Evolutionary conservation across 2,888 invertebrate species (phyloP).

Genomic region (Lasioglossum pauxillum): DNA sequence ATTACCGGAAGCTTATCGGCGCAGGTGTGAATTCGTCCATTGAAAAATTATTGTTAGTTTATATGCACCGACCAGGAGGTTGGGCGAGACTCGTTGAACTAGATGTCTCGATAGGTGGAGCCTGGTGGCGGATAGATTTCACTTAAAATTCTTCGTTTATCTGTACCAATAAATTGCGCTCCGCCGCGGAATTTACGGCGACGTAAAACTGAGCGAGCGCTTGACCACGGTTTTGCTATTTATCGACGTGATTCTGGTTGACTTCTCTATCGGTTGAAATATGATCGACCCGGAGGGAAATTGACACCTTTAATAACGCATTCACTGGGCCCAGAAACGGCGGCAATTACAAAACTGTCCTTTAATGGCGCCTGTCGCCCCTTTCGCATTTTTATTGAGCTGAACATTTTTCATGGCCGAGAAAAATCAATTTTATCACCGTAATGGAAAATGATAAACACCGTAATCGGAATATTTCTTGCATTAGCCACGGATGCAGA

Average conservation of each 20-base stretch:
- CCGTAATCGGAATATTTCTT: not conserved
- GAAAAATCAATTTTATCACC: not conserved
- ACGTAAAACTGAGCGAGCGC: not conserved
- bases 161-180: constrained; percentile 37
- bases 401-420: not conserved
- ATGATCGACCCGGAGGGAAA: not conserved
- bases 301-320: not conserved
- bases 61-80: constrained; percentile 8
- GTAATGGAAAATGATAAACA: not conserved
- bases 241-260: constrained; percentile 1
- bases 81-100: constrained; percentile 12
- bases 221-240: not conserved
- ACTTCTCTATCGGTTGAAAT: not conserved
- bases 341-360: not conserved
- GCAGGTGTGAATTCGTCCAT: constrained; percentile 21
- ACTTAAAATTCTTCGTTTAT: constrained; percentile 48
- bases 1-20: constrained; percentile 41
- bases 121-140: constrained; percentile 27
- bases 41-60: constrained; percentile 33
- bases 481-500: not conserved
- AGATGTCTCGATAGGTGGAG: constrained; percentile 25
- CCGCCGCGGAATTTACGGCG: not conserved
- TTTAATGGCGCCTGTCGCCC: not conserved
- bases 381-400: not conserved
- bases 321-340: not conserved